These are phyloP conservation scores for Taurulus bubalis DNA, from an alignment of 2,113 vertebrate genomes.

Conservation along the genomic window DNA sequence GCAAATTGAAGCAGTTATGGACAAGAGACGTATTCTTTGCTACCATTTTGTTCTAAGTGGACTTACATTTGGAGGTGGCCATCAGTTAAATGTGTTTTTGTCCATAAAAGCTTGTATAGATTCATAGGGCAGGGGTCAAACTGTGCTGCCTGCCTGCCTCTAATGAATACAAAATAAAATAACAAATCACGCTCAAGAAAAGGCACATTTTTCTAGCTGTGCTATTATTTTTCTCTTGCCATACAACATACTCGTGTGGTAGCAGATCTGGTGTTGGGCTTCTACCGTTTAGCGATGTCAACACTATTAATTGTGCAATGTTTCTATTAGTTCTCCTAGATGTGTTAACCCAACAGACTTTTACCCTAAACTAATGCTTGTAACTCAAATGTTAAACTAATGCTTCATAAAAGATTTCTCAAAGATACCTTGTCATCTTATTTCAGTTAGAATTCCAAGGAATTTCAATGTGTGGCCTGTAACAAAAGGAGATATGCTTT, in stretches of 20 bases:
- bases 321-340: too few species aligned
- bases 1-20: background rate
- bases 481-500: too few species aligned
- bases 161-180: background rate
- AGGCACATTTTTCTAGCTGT: background rate
- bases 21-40: background rate
- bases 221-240: background rate
- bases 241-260: background rate
- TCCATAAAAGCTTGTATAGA: background rate
- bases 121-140: background rate
- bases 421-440: background rate
- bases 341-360: too few species aligned
- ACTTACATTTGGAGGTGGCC: background rate
- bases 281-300: background rate
- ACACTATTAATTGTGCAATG: too few species aligned
- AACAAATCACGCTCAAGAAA: background rate
- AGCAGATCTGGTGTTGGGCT: too few species aligned
- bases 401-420: too few species aligned
- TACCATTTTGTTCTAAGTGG: background rate
- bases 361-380: too few species aligned
- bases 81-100: background rate
- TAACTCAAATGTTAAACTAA: too few species aligned
- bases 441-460: background rate
- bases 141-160: background rate
- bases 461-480: too few species aligned